Conservation (phyloP, 1,140 invertebrate genomes). For the Ericerus pela region DNA sequence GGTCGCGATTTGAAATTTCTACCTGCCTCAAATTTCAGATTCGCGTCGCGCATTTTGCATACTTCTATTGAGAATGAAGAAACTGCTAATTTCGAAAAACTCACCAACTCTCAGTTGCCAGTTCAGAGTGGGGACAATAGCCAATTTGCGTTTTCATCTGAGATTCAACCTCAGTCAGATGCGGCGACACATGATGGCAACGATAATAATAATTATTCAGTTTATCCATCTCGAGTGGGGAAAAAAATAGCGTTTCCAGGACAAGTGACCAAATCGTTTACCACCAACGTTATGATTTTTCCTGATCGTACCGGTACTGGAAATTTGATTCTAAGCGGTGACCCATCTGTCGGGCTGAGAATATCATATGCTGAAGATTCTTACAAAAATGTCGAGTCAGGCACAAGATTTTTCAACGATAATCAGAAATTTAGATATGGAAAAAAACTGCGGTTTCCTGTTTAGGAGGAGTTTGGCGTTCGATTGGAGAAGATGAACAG, state of each 20-base stretch:
- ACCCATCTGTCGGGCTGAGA: too few relatives aligned
- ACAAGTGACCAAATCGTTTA: conserved; percentile 1
- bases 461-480: too few relatives aligned
- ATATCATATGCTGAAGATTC: too few relatives aligned
- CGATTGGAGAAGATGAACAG: too few relatives aligned
- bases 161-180: background rate
- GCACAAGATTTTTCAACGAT: too few relatives aligned
- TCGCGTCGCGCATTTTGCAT: background rate
- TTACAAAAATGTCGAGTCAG: too few relatives aligned
- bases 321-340: background rate
- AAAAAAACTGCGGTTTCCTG: too few relatives aligned
- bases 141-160: background rate
- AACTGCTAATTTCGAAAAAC: too few relatives aligned
- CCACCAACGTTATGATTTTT: conserved; percentile 21
- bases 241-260: background rate
- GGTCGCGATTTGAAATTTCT: background rate
- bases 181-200: background rate
- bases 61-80: background rate
- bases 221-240: background rate
- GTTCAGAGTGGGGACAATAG: too few relatives aligned
- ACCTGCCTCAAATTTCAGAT: background rate
- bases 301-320: conserved; percentile 26
- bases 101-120: too few relatives aligned
- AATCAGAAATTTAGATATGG: too few relatives aligned
- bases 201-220: background rate